These are phyloP conservation scores for Dryobotodes eremita DNA, from an alignment of 2,888 invertebrate species.

Conservation along the genomic window DNA sequence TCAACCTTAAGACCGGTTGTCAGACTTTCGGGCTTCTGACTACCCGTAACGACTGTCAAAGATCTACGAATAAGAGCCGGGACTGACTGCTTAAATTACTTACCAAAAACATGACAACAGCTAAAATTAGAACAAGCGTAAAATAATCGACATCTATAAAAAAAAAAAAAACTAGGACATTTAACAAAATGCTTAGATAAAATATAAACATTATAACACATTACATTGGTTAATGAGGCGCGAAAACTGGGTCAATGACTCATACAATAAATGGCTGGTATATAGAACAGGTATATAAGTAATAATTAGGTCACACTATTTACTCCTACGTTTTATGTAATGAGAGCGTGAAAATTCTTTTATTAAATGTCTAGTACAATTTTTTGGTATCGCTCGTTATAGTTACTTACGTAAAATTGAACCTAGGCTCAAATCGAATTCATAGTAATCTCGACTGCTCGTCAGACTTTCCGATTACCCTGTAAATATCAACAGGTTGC, in stretches of 20 bases:
- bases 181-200: not conserved
- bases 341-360: not conserved
- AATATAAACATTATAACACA: constrained; percentile 5
- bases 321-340: not conserved
- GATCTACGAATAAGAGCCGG: not conserved
- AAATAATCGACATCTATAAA: not conserved
- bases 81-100: not conserved
- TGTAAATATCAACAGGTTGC: too few relatives aligned
- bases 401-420: too few relatives aligned
- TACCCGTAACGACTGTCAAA: not conserved
- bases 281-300: constrained; percentile 16
- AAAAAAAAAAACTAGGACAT: constrained; percentile 7
- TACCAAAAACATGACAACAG: not conserved
- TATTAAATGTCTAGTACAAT: not conserved
- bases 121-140: not conserved
- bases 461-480: too few relatives aligned
- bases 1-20: too few relatives aligned
- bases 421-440: not conserved
- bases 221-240: constrained; percentile 13
- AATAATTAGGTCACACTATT: constrained; percentile 31
- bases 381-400: too few relatives aligned
- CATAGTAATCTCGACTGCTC: too few relatives aligned
- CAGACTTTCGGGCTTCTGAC: not conserved
- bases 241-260: constrained; percentile 41
- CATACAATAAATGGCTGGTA: constrained; percentile 3